A percentile compares a stretch with the other conserved stretches of the same genome.
phyloP scores from a whole-genome alignment of 2,797 vertebrate species.

The Catostomus latipinnis region DNA sequence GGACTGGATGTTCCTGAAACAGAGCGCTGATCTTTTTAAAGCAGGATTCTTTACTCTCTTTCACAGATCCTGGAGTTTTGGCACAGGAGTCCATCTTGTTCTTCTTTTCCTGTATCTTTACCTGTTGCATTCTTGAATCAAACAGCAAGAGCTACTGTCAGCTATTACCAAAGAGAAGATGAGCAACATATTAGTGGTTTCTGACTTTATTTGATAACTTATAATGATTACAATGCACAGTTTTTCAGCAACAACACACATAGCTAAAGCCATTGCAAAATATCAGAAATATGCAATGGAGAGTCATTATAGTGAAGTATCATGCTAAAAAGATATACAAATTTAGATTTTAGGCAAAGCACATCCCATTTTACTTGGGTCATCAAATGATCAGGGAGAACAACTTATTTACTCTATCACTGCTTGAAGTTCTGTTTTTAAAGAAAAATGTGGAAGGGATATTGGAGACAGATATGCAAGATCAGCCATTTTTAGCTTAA shows the following conservation, averaged over 20 bases:
- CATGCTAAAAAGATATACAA: constrained; percentile 31
- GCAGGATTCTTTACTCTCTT: constrained; percentile 35
- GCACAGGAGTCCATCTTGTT: constrained; percentile 51
- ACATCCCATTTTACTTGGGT: constrained; percentile 52
- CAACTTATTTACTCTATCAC: constrained; percentile 35
- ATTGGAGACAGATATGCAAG: constrained; percentile 22
- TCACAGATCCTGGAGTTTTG: constrained; percentile 27
- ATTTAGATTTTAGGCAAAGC: constrained; percentile 48
- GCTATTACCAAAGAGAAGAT: constrained; percentile 76
- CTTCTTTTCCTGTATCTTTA: constrained; percentile 44
- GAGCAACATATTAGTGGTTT: constrained; percentile 34
- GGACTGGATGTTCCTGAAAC: constrained; percentile 23
- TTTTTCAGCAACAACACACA: constrained; percentile 24
- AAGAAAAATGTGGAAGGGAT: constrained; percentile 30
- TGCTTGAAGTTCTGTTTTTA: constrained; percentile 31
- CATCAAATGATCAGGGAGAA: constrained; percentile 51
- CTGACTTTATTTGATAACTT: constrained; percentile 15
- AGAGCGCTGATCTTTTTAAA: constrained; percentile 32
- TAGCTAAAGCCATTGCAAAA: constrained; percentile 42
- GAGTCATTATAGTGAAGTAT: constrained; percentile 15
- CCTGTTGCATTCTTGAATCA: constrained; percentile 31
- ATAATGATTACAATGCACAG: not conserved
- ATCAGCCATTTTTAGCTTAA: constrained; percentile 22
- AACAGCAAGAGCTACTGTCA: constrained; percentile 57
- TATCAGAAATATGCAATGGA: constrained; percentile 28